Conservation (phyloP, 2,113 vertebrate species). For the Scomber japonicus region DNA sequence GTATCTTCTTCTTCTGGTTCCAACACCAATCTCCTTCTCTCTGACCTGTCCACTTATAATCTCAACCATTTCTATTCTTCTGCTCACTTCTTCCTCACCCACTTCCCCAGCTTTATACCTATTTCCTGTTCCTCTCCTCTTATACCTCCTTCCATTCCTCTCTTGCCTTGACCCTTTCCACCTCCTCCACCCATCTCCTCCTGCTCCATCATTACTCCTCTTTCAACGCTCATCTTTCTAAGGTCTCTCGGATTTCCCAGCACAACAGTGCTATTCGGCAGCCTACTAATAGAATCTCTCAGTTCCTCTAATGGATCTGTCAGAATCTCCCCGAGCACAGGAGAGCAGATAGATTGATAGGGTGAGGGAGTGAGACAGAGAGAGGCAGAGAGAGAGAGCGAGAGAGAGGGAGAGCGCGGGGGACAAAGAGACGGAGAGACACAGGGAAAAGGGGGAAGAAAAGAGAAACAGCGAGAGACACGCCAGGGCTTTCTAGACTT, state of each 20-base stretch:
- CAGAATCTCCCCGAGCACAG: constrained; percentile 70
- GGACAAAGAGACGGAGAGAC: constrained; percentile 5
- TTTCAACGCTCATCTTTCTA: constrained; percentile 72
- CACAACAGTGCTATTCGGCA: constrained; percentile 75
- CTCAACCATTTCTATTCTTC: constrained; percentile 26
- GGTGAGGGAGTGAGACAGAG: constrained; percentile 37
- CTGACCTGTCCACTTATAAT: constrained; percentile 29
- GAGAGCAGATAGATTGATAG: constrained; percentile 73
- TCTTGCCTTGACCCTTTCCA: constrained; percentile 57
- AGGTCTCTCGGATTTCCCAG: constrained; percentile 55
- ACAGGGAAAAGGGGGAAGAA: constrained; percentile 20
- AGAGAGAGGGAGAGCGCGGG: constrained; percentile 15
- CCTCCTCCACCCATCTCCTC: constrained; percentile 52
- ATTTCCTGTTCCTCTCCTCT: constrained; percentile 64
- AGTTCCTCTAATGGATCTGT: constrained; percentile 78
- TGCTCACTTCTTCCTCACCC: constrained; percentile 5
- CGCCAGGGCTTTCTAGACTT: constrained; percentile 31
- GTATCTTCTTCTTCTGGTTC: background rate
- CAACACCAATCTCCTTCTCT: constrained; percentile 10
- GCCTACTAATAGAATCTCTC: constrained; percentile 78
- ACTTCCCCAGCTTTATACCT: constrained; percentile 46
- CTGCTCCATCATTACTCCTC: constrained; percentile 67
- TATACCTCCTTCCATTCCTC: constrained; percentile 55
- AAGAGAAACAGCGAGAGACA: constrained; percentile 16
- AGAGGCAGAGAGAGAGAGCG: constrained; percentile 36